These are phyloP conservation scores for Gambusia holbrooki DNA, from an alignment of 2,113 vertebrate genomes.

Conservation along the genomic window DNA sequence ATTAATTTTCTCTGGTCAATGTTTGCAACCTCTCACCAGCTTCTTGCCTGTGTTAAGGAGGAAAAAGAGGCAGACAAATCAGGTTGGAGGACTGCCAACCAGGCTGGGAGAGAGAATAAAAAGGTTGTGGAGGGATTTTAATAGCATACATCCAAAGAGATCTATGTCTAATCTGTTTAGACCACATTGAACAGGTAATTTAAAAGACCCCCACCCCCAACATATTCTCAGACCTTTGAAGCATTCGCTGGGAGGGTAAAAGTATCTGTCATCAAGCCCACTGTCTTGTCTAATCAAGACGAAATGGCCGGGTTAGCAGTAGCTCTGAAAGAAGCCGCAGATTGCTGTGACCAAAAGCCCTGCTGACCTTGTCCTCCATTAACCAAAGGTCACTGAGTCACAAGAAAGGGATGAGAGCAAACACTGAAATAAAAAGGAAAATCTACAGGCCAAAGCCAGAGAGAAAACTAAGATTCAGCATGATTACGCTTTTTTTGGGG, in stretches of 20 bases:
- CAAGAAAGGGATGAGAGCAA: constrained; percentile 6
- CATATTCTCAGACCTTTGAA: constrained; percentile 27
- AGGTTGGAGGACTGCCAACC: constrained; percentile 13
- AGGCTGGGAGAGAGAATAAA: constrained; percentile 29
- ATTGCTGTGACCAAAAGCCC: constrained; percentile 30
- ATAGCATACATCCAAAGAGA: constrained; percentile 10
- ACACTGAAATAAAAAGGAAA: constrained; percentile 11
- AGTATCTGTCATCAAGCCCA: constrained; percentile 23
- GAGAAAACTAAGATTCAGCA: not conserved
- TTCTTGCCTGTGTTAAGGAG: constrained; percentile 10
- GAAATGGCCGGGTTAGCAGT: constrained; percentile 35
- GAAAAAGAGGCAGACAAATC: constrained; percentile 11
- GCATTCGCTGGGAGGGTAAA: not conserved
- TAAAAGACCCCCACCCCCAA: constrained; percentile 9
- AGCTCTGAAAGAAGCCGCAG: constrained; percentile 34
- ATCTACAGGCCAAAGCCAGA: constrained; percentile 3
- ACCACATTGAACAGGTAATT: constrained; percentile 28
- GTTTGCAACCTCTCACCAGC: constrained; percentile 18
- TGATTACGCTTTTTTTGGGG: not conserved
- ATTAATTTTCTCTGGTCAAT: constrained; percentile 33
- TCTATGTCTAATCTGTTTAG: constrained; percentile 35
- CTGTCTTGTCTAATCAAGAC: constrained; percentile 36
- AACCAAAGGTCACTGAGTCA: constrained; percentile 42
- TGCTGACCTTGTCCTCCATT: constrained; percentile 37
- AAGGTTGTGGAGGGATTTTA: constrained; percentile 1